Base-by-base conservation (phyloP, 92 coral and sea anemone species). In the Epizoanthus scotinus region DNA sequence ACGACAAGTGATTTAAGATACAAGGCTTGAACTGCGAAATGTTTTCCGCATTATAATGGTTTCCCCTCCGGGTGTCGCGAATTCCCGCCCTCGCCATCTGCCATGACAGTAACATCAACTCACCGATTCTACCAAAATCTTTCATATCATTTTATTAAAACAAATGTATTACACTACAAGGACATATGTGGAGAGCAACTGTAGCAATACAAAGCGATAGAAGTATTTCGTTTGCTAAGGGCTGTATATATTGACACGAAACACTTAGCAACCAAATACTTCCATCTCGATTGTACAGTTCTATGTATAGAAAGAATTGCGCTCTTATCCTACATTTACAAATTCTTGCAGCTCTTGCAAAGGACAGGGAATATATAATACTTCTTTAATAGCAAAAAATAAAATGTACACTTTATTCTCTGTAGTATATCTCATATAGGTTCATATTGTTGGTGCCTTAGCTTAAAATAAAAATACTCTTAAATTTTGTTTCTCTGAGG, bases 381-480 rank as follows among this genome's bases (percentile, higher is more conserved):
- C 88, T 84, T 86, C 87, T 92, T 92, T 92, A 91, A 92, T 92
- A 92, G 97, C 97, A 92, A 92, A 92, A 92, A 92, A 92, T 92
- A 92, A 92, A 92, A 92, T 92, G 87, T 92, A 92, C 97, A 92
- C 91, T 90, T 90, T 86, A 86, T 40, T 86, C 82, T 86, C 82
- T 92, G 91, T 91, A 88, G 91, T 87, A 90, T 87, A 67, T 82
- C 85, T 74, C 92, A 87, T 92, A 92, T 92, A 87, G 93, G 87
- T 74, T 90, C 88, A 90, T 90, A 90, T 86, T 83, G 88, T 75
- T n/a, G 71, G 97, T 92, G 97, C 97, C 90, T 89, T 90, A 92
- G 90, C 90, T 89, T 90, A 92, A 92, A 92, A 92, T 92, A 92
- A 92, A 92, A 92, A 92, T 92, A 92, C 94, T 92, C 89, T 88